Percentiles rank a stretch among this genome's conserved stretches.
Evolutionary conservation across 2,113 vertebrate genomes (phyloP).

Genomic region (Rana temporaria): DNA sequence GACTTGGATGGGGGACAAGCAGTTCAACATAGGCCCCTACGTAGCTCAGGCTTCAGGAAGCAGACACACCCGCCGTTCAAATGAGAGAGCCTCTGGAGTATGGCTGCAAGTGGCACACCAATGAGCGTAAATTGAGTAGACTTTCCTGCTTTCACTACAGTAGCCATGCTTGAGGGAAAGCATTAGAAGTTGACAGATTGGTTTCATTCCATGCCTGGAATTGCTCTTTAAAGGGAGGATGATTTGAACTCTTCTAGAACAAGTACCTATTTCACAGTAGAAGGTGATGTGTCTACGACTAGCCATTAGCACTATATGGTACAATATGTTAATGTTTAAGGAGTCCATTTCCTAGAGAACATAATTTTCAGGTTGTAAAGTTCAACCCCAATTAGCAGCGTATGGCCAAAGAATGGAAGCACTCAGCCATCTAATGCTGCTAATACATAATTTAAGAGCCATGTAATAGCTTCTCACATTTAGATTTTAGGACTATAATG

Average conservation of each 20-base stretch:
- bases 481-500: conserved; percentile 53
- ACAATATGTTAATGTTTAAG: conserved; percentile 41
- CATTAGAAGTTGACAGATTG: no score
- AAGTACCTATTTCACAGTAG: not conserved
- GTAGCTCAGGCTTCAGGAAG: no score
- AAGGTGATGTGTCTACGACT: conserved; percentile 10
- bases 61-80: no score
- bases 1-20: no score
- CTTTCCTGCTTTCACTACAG: no score
- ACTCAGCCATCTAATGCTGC: conserved; percentile 55
- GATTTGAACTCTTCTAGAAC: not conserved
- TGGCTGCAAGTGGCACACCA: no score
- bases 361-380: conserved; percentile 48
- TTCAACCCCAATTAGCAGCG: conserved; percentile 56
- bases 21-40: no score
- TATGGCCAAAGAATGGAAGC: conserved; percentile 50
- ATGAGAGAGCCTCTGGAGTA: no score
- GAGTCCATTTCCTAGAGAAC: conserved; percentile 34
- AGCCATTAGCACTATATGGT: conserved; percentile 18
- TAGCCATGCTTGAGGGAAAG: no score
- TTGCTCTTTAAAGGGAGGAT: not conserved
- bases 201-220: no score
- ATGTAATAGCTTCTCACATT: conserved; percentile 57
- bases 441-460: conserved; percentile 54
- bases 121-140: no score